phyloP scores from a whole-genome alignment of 2,113 vertebrate species.

The Carlito syrichta region DNA sequence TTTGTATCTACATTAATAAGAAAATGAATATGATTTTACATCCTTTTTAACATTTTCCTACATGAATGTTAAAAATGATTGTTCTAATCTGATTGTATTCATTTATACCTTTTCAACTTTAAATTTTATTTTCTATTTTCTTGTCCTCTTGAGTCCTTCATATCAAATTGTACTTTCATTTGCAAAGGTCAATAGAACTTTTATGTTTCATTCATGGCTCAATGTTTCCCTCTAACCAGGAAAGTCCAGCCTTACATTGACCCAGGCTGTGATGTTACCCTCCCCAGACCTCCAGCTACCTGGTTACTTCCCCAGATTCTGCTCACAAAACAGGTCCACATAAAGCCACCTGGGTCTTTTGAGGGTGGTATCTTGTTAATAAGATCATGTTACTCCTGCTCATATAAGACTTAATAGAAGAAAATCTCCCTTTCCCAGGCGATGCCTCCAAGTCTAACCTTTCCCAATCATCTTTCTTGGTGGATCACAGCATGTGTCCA shows the following conservation, averaged over 20 bases:
- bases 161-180: neutral
- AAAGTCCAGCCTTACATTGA: neutral
- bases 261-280: neutral
- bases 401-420: neutral
- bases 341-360: neutral
- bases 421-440: neutral
- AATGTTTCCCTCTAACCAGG: neutral
- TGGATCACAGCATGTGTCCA: neutral
- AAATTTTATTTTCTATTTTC: neutral
- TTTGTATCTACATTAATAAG: neutral
- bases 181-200: neutral
- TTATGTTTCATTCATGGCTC: neutral
- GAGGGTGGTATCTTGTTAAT: neutral
- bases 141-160: neutral
- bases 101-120: neutral
- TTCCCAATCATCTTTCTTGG: neutral
- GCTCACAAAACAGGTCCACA: neutral
- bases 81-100: neutral
- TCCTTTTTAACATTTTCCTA: neutral
- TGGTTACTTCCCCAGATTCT: neutral
- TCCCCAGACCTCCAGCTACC: neutral
- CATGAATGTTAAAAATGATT: neutral
- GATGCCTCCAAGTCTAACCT: neutral
- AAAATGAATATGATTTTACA: slow-evolving; percentile 7
- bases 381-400: neutral